phyloP scores from a whole-genome alignment of 2,113 vertebrate species.

The Boulengerochromis microlepis region DNA sequence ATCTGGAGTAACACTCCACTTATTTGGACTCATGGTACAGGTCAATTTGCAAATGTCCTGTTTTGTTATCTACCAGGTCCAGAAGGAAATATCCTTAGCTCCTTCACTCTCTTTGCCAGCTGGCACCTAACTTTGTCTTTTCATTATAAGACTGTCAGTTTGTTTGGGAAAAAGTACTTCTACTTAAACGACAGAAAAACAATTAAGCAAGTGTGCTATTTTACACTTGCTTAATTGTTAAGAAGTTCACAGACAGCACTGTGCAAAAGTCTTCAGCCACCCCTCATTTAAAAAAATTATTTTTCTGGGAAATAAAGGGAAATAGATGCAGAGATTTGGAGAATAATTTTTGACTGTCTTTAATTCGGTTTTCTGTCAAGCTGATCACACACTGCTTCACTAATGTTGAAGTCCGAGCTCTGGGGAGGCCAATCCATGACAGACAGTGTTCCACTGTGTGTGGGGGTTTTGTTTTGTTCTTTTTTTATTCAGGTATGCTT shows the following conservation, averaged over 20 bases:
- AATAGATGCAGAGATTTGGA: not conserved
- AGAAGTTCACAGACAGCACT: not conserved
- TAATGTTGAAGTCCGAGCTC: not conserved
- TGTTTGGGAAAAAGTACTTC: not conserved
- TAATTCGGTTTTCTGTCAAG: not conserved
- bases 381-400: not conserved
- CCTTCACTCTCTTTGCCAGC: not conserved
- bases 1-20: not conserved
- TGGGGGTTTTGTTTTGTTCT: rapidly evolving
- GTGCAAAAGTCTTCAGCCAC: not conserved
- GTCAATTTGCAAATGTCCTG: not conserved
- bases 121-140: not conserved
- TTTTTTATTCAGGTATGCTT: not conserved
- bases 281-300: rapidly evolving
- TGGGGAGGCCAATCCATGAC: not conserved
- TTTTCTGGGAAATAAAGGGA: not conserved
- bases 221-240: not conserved
- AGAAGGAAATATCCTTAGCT: not conserved
- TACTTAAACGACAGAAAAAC: not conserved
- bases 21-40: not conserved
- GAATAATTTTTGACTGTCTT: not conserved
- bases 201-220: not conserved
- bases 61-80: not conserved
- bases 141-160: not conserved
- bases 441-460: not conserved